phyloP scores from a whole-genome alignment of 2,113 vertebrate species.

The Strix uralensis region DNA sequence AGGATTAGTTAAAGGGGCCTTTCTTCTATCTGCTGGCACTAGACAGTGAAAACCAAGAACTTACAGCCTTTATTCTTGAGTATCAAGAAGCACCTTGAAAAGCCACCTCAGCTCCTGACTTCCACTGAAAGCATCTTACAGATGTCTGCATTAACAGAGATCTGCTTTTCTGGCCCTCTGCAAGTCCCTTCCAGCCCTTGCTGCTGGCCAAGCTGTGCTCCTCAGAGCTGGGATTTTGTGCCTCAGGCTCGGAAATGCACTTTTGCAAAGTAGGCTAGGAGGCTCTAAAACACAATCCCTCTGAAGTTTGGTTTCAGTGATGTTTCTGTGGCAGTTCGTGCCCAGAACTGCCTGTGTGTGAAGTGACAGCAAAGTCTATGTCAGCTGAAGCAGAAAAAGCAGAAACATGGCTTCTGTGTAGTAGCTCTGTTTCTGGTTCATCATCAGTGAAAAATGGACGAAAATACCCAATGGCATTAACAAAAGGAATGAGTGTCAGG shows the following conservation, averaged over 20 bases:
- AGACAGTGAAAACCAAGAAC: not conserved
- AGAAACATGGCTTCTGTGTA: not conserved
- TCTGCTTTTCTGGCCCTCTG: not conserved
- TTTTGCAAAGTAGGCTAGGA: not conserved
- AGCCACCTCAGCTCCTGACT: not conserved
- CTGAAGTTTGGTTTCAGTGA: not conserved
- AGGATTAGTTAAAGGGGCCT: not conserved
- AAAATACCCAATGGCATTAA: conserved; percentile 35
- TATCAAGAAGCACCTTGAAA: not conserved
- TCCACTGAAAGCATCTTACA: not conserved
- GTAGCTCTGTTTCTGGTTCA: not conserved
- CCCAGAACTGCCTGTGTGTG: conserved; percentile 5
- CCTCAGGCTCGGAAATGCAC: accelerated
- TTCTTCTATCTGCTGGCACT: not conserved
- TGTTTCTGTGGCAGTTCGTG: not conserved
- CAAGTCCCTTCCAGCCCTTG: not conserved
- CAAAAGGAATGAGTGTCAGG: conserved; percentile 15
- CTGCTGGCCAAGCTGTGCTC: accelerated
- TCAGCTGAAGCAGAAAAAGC: conserved; percentile 31
- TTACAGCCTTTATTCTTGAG: not conserved
- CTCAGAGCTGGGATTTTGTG: not conserved
- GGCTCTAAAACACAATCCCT: not conserved
- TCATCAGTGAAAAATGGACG: not conserved
- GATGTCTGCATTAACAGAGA: not conserved
- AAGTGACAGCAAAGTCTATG: conserved; percentile 5